phyloP scores from a whole-genome alignment of 2,797 vertebrate species.

The Diplodus sargus region DNA sequence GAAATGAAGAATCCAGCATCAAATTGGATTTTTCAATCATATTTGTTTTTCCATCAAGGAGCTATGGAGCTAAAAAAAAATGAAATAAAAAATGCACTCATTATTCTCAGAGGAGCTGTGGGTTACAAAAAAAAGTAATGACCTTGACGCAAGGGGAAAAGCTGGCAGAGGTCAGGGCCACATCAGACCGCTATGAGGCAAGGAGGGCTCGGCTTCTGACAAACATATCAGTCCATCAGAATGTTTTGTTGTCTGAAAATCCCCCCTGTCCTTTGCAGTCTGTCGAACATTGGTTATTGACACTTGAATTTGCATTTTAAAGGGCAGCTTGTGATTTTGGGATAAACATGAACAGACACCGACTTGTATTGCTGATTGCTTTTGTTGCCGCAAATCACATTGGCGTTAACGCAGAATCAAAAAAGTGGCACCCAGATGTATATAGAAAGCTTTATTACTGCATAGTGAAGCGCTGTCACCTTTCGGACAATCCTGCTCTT shows the following conservation, averaged over 20 bases:
- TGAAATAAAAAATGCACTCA: background rate
- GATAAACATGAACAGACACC: background rate
- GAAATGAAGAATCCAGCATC: background rate
- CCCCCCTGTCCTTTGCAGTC: conserved; percentile 8
- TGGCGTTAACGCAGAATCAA: background rate
- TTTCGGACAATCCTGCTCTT: background rate
- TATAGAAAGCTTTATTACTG: too few relatives aligned
- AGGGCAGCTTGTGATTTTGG: background rate
- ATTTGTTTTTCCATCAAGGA: background rate
- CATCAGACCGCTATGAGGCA: background rate
- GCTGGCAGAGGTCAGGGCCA: conserved; percentile 19
- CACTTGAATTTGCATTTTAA: background rate
- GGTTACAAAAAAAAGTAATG: conserved; percentile 24
- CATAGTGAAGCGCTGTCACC: background rate
- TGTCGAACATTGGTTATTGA: background rate
- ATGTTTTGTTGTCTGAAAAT: background rate
- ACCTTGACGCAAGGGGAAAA: conserved; percentile 21
- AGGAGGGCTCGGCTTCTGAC: conserved; percentile 20
- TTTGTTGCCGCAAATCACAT: background rate
- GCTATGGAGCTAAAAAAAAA: background rate
- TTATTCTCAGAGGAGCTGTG: background rate
- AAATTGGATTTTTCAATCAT: background rate
- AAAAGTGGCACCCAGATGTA: background rate
- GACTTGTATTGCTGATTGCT: background rate
- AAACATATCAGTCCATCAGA: conserved; percentile 25